Conservation (phyloP, 2,113 vertebrate species). For the Micromys minutus region DNA sequence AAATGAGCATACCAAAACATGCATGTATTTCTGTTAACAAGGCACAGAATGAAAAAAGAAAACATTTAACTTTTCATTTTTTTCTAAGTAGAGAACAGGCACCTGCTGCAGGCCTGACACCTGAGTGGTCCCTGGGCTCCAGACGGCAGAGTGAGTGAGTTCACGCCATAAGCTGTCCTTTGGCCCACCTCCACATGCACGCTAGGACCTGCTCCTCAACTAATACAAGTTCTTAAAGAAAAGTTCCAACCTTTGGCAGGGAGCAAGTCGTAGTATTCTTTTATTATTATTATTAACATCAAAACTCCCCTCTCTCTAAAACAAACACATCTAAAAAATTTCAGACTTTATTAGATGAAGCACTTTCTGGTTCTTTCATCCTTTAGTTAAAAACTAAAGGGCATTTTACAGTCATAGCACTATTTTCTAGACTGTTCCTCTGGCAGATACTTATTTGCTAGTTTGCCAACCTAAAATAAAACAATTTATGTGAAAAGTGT, state of each 20-base stretch:
- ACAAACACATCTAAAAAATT: constrained; percentile 43
- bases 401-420: background rate
- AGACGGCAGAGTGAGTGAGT: background rate
- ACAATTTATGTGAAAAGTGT: constrained; percentile 13
- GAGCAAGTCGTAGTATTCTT: background rate
- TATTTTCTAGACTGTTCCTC: background rate
- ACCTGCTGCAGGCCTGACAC: background rate
- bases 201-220: background rate
- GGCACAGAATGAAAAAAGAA: background rate
- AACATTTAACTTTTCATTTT: constrained; percentile 49
- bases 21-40: background rate
- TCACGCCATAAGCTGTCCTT: background rate
- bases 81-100: background rate
- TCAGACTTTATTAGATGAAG: background rate
- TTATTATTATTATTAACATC: background rate
- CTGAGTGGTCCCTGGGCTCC: too few relatives aligned
- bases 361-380: background rate
- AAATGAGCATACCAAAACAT: constrained; percentile 4
- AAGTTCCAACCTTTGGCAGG: background rate
- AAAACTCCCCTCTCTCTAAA: background rate
- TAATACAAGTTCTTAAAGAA: background rate
- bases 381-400: constrained; percentile 25
- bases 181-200: background rate
- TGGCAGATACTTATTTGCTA: constrained; percentile 27
- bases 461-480: constrained; percentile 28